Conservation (phyloP, 2,797 vertebrate genomes). For the Pyrrhura leucotis region DNA sequence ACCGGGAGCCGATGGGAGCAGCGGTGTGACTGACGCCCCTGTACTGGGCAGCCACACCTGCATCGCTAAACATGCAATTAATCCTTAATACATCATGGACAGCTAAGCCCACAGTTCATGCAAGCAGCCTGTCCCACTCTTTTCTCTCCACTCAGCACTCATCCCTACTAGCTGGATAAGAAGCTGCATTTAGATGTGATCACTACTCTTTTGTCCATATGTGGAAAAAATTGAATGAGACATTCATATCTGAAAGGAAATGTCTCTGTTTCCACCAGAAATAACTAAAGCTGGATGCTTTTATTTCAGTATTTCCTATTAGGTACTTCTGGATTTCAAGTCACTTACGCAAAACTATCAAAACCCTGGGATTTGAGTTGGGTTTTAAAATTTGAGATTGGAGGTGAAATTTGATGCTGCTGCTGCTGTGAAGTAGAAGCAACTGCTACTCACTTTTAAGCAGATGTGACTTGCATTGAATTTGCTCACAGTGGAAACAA, state of each 20-base stretch:
- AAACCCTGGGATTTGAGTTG: not conserved
- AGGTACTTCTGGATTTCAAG: not conserved
- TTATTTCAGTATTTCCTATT: slow-evolving; percentile 1
- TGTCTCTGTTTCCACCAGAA: not conserved
- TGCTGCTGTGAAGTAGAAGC: not conserved
- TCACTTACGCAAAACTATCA: not conserved
- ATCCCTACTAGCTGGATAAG: not conserved
- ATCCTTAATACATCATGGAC: not conserved
- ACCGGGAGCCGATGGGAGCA: not conserved
- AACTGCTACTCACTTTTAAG: not conserved
- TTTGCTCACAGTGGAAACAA: slow-evolving; percentile 55
- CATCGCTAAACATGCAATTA: accelerated
- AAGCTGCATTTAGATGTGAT: not conserved
- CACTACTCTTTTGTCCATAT: accelerated
- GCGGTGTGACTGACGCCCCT: not conserved
- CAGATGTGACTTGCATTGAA: slow-evolving; percentile 9
- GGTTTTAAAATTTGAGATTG: not conserved
- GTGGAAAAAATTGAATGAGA: not conserved
- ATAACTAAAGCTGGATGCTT: not conserved
- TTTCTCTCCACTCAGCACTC: not conserved
- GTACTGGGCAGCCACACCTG: not conserved
- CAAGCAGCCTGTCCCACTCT: not conserved
- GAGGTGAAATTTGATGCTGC: not conserved
- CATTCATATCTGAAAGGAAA: not conserved
- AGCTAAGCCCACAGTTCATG: not conserved